Evolutionary conservation across 2,113 vertebrate species (phyloP).

Genomic region (Solea senegalensis): DNA sequence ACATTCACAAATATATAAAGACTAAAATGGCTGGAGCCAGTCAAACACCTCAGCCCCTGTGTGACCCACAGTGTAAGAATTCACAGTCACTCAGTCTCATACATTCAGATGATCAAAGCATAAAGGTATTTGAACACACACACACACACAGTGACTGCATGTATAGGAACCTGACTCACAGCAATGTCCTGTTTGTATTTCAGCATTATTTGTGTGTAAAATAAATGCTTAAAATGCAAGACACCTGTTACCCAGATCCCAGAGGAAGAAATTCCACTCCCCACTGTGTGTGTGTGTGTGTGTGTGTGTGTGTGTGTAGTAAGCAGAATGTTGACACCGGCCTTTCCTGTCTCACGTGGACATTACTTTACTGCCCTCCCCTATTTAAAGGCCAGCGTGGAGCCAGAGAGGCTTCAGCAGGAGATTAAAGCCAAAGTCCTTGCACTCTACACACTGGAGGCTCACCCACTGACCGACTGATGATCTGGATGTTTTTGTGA

Average conservation of each 20-base stretch:
- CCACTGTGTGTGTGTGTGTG: slow-evolving; percentile 6
- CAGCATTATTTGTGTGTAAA: slow-evolving; percentile 30
- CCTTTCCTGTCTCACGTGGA: slow-evolving; percentile 54
- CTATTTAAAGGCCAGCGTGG: slow-evolving; percentile 75
- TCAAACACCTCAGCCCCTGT: neutral
- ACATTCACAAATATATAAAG: slow-evolving; percentile 16
- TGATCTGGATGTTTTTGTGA: slow-evolving; percentile 8
- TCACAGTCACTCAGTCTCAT: neutral
- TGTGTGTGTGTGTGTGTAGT: slow-evolving; percentile 17
- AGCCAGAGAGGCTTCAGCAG: slow-evolving; percentile 50
- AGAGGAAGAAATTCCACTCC: slow-evolving; percentile 65
- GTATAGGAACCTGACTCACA: slow-evolving; percentile 27
- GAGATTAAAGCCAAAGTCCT: slow-evolving; percentile 41
- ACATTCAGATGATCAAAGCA: slow-evolving; percentile 9
- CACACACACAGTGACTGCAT: neutral
- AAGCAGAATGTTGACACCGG: slow-evolving; percentile 58
- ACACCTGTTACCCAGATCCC: slow-evolving; percentile 73
- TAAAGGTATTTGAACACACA: neutral
- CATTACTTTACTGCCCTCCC: slow-evolving; percentile 51
- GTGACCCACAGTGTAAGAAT: slow-evolving; percentile 16
- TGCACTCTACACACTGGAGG: slow-evolving; percentile 34
- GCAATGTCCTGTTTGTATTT: slow-evolving; percentile 30
- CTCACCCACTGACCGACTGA: slow-evolving; percentile 50
- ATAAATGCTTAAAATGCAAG: slow-evolving; percentile 48
- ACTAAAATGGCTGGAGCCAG: slow-evolving; percentile 11